Base-by-base conservation (phyloP, 1,140 invertebrate genomes). In the Penaeus chinensis region DNA sequence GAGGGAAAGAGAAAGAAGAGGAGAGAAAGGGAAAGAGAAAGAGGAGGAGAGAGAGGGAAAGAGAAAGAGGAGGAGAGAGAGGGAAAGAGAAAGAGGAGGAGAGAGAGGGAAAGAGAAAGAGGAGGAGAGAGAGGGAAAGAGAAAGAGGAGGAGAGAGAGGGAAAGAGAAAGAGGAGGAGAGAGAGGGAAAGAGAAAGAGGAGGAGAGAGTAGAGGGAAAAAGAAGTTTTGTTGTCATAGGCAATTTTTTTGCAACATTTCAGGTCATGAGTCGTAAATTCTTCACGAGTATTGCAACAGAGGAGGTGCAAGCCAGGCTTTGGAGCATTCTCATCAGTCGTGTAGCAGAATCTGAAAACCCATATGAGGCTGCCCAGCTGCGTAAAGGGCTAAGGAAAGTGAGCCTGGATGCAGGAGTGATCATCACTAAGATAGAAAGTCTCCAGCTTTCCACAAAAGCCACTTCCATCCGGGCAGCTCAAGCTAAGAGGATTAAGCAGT, bases 201-300 rank as follows among this genome's bases (percentile, higher is more conserved):
- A 32, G 2, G 32, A 32, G 32, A n/a, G n/a, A n/a, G n/a, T n/a
- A n/a, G n/a, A n/a, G n/a, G n/a, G n/a, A n/a, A n/a, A n/a, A n/a
- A n/a, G n/a, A n/a, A 42, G 37, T 7, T 63, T 47, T 63, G 24
- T 32, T 19, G 27, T 65, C 32, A 54, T 82, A 37, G 32, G 11
- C 24, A 22, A 63, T 37, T n/a, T n/a, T 19, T 54, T 60, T 66
- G 74, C 69, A 19, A 54, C 61, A 37, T 74, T 69, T 27, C 69
- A 87, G 86, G 86, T 87, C 10, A 82, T 87, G 54, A 87, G 27
- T 27, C n/a, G 37, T 19, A 82, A 83, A 27, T 87, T 87, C 71
- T 76, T 87, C 32, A n/a, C 54, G 1, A 87, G 85, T 22, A 76
- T 87, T 22, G 62, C 27, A 37, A 82, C 32, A 2, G 80, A 87